Conservation (phyloP, 2,888 invertebrate species). For the Eucera pruinosa region DNA sequence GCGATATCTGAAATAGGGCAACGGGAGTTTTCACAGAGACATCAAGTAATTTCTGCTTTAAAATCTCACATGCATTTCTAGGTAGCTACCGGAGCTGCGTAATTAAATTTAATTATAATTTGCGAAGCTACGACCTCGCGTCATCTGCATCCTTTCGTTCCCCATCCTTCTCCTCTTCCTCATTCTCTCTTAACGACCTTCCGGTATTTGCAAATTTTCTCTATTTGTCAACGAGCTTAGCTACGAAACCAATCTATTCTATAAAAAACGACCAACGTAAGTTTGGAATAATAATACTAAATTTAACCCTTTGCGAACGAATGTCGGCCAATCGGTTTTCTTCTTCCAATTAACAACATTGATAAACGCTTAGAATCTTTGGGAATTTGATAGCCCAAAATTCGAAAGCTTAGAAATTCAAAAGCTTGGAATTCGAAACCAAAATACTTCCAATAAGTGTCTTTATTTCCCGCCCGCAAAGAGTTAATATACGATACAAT, state of each 20-base stretch:
- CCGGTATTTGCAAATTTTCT: slow-evolving; percentile 34
- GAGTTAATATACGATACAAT: no score
- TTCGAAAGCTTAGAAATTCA: no score
- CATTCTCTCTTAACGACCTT: slow-evolving; percentile 46
- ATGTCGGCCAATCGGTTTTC: no score
- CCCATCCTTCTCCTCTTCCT: slow-evolving; percentile 16
- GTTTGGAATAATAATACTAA: no score
- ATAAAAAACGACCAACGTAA: not conserved
- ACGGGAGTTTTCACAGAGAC: slow-evolving; percentile 42
- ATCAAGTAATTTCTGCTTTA: slow-evolving; percentile 69
- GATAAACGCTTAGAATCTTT: no score
- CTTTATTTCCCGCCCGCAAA: no score
- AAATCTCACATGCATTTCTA: slow-evolving; percentile 76
- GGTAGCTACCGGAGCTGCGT: slow-evolving; percentile 76
- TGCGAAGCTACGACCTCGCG: slow-evolving; percentile 71
- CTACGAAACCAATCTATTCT: not conserved
- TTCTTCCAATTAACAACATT: no score
- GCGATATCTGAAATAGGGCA: slow-evolving; percentile 33
- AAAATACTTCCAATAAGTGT: no score
- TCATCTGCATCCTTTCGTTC: slow-evolving; percentile 70
- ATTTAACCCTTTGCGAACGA: no score
- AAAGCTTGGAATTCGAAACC: no score
- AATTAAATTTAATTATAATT: slow-evolving; percentile 82
- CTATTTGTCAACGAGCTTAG: slow-evolving; percentile 31
- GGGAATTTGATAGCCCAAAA: no score